phyloP scores from a whole-genome alignment of 1,140 invertebrate genomes.

The Bombus waltoni region DNA sequence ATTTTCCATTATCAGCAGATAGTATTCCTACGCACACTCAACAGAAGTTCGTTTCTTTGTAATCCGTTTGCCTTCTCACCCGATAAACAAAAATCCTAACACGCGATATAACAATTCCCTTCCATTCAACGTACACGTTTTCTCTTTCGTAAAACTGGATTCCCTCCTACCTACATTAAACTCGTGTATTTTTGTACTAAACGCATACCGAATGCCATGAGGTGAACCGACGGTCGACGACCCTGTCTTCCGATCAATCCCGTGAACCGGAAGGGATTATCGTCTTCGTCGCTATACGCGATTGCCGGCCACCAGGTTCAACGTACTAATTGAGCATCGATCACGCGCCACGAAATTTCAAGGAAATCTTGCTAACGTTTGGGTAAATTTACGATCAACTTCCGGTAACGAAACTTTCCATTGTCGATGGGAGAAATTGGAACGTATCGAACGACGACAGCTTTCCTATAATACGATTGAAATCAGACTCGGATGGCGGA shows the following conservation, averaged over 20 bases:
- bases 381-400: no score
- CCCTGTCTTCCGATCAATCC: neutral
- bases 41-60: slow-evolving; percentile 21
- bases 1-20: slow-evolving; percentile 32
- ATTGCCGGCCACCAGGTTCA: neutral
- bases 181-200: slow-evolving; percentile 74
- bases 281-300: neutral
- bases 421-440: no score
- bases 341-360: slow-evolving; percentile 17
- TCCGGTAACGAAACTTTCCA: no score
- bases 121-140: neutral
- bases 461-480: no score
- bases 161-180: slow-evolving; percentile 58
- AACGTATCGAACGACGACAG: no score
- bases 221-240: slow-evolving; percentile 34
- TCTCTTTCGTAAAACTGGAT: slow-evolving; percentile 48
- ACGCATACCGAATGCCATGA: slow-evolving; percentile 67
- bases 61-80: slow-evolving; percentile 17
- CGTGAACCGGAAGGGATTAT: neutral
- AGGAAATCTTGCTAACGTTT: no score
- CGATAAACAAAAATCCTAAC: slow-evolving; percentile 47
- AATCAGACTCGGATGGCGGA: neutral
- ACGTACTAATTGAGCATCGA: slow-evolving; percentile 15
- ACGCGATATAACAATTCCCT: slow-evolving; percentile 40
- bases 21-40: slow-evolving; percentile 36